Evolutionary conservation across 2,797 vertebrate genomes (phyloP).

Genomic region (Anguilla obscura): DNA sequence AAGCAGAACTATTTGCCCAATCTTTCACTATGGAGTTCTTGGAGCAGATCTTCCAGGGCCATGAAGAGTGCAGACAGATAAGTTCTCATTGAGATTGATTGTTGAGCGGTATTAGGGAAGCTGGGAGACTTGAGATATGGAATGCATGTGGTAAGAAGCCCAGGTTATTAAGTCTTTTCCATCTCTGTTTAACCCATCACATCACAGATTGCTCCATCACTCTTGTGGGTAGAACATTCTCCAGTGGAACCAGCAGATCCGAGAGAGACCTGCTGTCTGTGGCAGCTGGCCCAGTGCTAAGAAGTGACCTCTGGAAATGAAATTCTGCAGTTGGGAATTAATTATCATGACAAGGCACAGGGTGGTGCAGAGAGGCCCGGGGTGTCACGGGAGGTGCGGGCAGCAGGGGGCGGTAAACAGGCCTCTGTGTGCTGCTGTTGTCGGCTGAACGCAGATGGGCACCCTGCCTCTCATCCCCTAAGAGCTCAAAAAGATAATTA

Average conservation of each 20-base stretch:
- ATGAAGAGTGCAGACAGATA: not conserved
- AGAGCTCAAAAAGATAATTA: constrained; percentile 70
- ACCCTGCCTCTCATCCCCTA: constrained; percentile 62
- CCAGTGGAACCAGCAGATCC: not conserved
- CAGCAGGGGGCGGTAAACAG: not conserved
- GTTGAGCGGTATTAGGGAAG: not conserved
- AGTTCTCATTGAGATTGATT: not conserved
- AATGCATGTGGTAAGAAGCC: not conserved
- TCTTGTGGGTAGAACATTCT: constrained; percentile 11
- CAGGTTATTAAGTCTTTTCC: not conserved
- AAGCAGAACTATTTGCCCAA: not conserved
- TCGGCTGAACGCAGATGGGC: constrained; percentile 55
- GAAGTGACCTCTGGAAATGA: constrained; percentile 28
- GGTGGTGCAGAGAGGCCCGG: not conserved
- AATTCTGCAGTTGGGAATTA: constrained; percentile 41
- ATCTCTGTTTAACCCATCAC: not conserved
- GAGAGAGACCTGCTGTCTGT: not conserved
- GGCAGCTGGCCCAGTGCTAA: not conserved
- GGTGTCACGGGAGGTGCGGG: not conserved
- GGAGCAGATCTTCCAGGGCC: not conserved
- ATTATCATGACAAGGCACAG: constrained; percentile 29
- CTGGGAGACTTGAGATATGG: not conserved
- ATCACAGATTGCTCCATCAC: not conserved
- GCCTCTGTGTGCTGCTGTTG: constrained; percentile 9
- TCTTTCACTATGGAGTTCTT: not conserved